A percentile compares a stretch with the other conserved stretches of the same genome.
phyloP scores from a whole-genome alignment of 2,113 vertebrate species.

The Serinus canaria region DNA sequence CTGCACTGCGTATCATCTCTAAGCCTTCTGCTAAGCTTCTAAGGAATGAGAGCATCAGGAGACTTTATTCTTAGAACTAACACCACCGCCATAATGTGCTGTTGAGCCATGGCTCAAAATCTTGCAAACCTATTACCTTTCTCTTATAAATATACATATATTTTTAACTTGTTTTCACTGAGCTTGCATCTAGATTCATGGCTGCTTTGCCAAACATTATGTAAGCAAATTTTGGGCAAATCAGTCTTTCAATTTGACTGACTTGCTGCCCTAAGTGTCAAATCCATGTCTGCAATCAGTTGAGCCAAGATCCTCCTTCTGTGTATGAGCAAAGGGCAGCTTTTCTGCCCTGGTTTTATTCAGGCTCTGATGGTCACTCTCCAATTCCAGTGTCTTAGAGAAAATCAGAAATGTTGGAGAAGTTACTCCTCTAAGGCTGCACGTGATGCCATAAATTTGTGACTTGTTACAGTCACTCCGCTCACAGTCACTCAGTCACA shows the following conservation, averaged over 20 bases:
- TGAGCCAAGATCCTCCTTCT: neutral
- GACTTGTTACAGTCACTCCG: neutral
- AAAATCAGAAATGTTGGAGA: neutral
- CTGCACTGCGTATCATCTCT: neutral
- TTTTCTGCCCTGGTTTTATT: neutral
- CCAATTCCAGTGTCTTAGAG: neutral
- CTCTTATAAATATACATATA: neutral
- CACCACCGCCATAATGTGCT: neutral
- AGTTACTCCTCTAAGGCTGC: neutral
- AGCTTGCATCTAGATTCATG: neutral
- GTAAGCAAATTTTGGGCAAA: neutral
- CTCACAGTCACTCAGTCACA: too few species aligned
- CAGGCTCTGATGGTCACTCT: neutral
- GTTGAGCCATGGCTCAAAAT: conserved; percentile 5
- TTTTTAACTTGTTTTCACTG: neutral
- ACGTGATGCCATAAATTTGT: neutral
- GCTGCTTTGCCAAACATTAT: neutral
- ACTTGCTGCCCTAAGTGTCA: neutral
- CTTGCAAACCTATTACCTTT: conserved; percentile 20
- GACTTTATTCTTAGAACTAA: conserved; percentile 48
- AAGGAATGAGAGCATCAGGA: conserved; percentile 19
- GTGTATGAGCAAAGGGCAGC: neutral
- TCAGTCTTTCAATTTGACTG: neutral
- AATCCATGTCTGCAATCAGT: neutral
- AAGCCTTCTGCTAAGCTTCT: conserved; percentile 49